Base-by-base conservation (phyloP, 1,140 invertebrate species). In the Plectrocnemia conspersa region DNA sequence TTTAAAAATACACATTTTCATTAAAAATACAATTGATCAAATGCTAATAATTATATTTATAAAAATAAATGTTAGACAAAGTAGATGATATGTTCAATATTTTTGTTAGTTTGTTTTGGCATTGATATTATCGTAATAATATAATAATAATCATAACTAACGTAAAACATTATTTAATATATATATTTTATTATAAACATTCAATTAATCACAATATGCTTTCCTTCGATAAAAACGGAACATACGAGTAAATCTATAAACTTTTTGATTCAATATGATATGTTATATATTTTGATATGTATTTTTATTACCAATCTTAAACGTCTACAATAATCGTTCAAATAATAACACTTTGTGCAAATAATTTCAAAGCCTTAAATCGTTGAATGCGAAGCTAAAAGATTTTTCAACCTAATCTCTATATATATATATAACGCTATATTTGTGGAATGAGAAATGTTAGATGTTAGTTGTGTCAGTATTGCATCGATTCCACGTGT, bases 131-230 rank as follows among this genome's bases (percentile, higher is more conserved):
- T 27, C 42, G 10, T n/a, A n/a, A n/a, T 32, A 35, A 46, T 29
- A 10, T 3, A 50, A 15, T 22, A 38, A 19, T 38, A 38, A 35
- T 18, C 33, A 25, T 45, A 9, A 41, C 38, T 15, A 22, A 24
- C 10, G 9, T n/a, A 32, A 47, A 33, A 36, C 33, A 24, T 24
- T 35, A 35, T 21, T 49, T 27, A 45, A 11, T 15, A 36, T 49
- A 22, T 27, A 49, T 35, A 45, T 45, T 22, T 45, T 13, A 24
- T 22, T 46, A 29, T 46, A 46, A 35, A 49, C 46, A 49, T 25
- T 54, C 32, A 11, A 46, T 46, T 25, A 58, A 58, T 58, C 56
- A 58, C 56, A 58, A 48, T 58, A 49, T 58, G 50, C 56, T 58
- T 57, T 50, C 35, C 19, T 29, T 50, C 27, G 9, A 15, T 9